These are phyloP conservation scores for Chauna torquata DNA, from an alignment of 2,113 vertebrate species.

Conservation along the genomic window DNA sequence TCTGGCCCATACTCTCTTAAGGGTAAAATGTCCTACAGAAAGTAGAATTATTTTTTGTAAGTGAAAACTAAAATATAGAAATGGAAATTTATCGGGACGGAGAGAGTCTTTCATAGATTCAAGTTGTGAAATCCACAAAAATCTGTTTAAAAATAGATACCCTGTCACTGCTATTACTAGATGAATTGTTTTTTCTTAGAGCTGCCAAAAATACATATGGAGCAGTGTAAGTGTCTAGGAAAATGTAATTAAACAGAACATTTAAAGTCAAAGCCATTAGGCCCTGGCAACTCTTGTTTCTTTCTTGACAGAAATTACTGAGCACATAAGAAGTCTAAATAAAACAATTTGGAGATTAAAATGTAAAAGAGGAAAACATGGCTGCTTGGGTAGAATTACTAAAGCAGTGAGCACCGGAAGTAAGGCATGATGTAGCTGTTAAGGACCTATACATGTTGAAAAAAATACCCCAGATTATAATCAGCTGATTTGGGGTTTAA, in stretches of 20 bases:
- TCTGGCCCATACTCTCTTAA: background rate
- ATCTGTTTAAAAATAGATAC: background rate
- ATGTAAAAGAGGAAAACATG: background rate
- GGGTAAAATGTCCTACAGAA: background rate
- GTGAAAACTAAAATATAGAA: background rate
- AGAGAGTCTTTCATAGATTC: background rate
- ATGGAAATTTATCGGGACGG: background rate
- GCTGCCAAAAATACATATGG: background rate
- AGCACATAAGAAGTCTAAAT: background rate
- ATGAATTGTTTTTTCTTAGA: background rate
- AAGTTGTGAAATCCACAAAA: background rate
- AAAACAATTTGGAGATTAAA: background rate
- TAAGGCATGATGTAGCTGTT: background rate
- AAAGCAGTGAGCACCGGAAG: background rate
- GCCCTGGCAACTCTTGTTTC: background rate
- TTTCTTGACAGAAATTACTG: background rate
- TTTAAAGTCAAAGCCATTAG: background rate
- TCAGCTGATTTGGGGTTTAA: background rate
- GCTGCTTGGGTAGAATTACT: background rate
- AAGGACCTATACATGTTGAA: background rate
- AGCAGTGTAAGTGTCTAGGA: background rate
- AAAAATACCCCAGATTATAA: background rate
- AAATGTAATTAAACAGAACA: background rate
- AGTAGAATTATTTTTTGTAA: background rate
- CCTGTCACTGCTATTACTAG: background rate